phyloP scores from a whole-genome alignment of 1,140 invertebrate genomes.

The Himalopsyche phryganea region DNA sequence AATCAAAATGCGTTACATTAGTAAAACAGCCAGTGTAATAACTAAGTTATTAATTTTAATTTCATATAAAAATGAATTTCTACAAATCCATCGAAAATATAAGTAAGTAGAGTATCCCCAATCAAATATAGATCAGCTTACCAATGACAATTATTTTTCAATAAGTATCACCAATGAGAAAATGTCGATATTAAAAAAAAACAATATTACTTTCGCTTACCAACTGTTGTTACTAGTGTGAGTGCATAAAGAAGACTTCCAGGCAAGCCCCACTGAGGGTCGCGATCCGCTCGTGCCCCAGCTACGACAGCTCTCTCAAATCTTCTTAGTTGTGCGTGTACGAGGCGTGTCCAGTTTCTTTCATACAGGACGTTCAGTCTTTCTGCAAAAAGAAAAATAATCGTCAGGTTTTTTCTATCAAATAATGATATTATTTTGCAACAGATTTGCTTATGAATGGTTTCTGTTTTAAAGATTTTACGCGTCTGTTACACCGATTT shows the following conservation, averaged over 20 bases:
- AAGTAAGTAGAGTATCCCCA: no score
- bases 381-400: slow-evolving; percentile 55
- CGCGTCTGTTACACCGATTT: no score
- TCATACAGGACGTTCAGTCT: slow-evolving; percentile 77
- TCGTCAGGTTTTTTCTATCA: background rate
- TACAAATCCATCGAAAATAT: no score
- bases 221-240: slow-evolving; percentile 50
- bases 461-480: background rate
- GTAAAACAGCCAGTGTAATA: no score
- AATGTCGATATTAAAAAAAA: no score
- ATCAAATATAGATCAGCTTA: no score
- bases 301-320: slow-evolving; percentile 76
- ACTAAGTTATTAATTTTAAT: no score
- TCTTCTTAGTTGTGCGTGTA: slow-evolving; percentile 68
- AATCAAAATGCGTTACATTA: no score
- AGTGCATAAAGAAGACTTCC: slow-evolving; percentile 49
- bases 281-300: slow-evolving; percentile 57
- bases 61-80: no score
- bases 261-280: slow-evolving; percentile 49
- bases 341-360: slow-evolving; percentile 74
- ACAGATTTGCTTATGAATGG: background rate
- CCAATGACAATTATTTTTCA: no score
- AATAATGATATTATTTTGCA: background rate
- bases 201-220: no score
- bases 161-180: no score